A percentile compares a stretch with the other conserved stretches of the same genome.
Conservation (phyloP, 2,797 vertebrate species). For the Hipposideros larvatus region DNA sequence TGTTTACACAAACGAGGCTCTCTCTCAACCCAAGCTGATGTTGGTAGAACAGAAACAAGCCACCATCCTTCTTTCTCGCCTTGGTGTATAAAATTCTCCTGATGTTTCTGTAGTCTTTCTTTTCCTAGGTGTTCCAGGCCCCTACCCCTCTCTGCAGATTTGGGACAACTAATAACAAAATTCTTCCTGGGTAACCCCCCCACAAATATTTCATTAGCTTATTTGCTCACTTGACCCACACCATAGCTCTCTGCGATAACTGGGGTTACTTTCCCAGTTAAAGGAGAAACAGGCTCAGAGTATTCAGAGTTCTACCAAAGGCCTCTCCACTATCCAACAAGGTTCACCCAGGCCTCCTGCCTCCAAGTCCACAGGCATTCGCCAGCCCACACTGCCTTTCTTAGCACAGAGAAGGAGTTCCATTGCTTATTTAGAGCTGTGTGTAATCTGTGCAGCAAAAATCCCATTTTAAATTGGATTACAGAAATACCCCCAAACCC, state of each 20-base stretch:
- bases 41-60: neutral
- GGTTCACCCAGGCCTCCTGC: neutral
- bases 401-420: neutral
- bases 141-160: neutral
- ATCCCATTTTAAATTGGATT: conserved; percentile 15
- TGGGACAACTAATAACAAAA: neutral
- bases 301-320: neutral
- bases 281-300: neutral
- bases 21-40: neutral
- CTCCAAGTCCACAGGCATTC: neutral
- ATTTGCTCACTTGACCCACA: neutral
- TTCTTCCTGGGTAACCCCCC: neutral
- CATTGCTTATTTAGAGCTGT: conserved; percentile 20
- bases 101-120: neutral
- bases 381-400: neutral
- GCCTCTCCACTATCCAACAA: neutral
- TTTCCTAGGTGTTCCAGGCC: neutral
- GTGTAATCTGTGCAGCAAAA: neutral
- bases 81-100: neutral
- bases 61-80: neutral
- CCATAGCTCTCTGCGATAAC: neutral
- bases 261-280: neutral
- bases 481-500: conserved; percentile 34
- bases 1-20: neutral
- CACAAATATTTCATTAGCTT: neutral